Evolutionary conservation across 2,888 invertebrate species (phyloP), one percentile per base, ranked within the genome.

Genomic region (Myathropa florea): DNA sequence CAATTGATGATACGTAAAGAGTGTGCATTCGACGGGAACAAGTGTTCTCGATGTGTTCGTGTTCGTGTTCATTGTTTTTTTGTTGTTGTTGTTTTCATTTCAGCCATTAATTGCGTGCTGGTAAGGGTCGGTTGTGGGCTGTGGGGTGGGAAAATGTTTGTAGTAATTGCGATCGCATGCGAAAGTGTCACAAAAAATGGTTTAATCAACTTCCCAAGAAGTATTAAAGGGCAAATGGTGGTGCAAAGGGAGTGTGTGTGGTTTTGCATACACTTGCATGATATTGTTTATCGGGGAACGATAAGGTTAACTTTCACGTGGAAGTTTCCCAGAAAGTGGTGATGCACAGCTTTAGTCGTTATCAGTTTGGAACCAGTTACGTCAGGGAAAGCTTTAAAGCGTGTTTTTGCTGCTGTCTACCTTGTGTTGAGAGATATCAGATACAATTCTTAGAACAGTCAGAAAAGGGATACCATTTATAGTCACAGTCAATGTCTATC

Each of bases 1-100:
- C 84, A 77, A 71, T 67, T 76, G 77, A 77, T 73, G 71, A 82
- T 71, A 80, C 60, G 24, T 75, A 84, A 39, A 80, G 70, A 73
- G 70, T 64, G 18, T 63, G 71, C 28, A 60, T 30, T 59, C 46
- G 26, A 36, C 30, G 3, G 10, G 28, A 39, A 53, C 53, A 72
- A 33, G 33, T 73, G 46, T 18, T 18, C 18, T n/a, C 46, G 46
- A 18, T 46, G 46, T 46, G n/a, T 18, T 21, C 46, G 46, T 46
- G 18, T 46, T 46, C 46, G 46, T 9, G 46, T 46, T 33, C 33
- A 12, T 10, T 46, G 46, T n/a, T n/a, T n/a, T n/a, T n/a, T n/a
- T n/a, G n/a, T n/a, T n/a, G n/a, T n/a, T n/a, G n/a, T n/a, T 46
- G 46, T 46, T 18, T 46, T 46, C 18, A 46, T 7, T 46, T 46